Evolutionary conservation across 2,113 vertebrate species (phyloP), one percentile per base, ranked within the genome.

Genomic region (Girardinichthys multiradiatus): DNA sequence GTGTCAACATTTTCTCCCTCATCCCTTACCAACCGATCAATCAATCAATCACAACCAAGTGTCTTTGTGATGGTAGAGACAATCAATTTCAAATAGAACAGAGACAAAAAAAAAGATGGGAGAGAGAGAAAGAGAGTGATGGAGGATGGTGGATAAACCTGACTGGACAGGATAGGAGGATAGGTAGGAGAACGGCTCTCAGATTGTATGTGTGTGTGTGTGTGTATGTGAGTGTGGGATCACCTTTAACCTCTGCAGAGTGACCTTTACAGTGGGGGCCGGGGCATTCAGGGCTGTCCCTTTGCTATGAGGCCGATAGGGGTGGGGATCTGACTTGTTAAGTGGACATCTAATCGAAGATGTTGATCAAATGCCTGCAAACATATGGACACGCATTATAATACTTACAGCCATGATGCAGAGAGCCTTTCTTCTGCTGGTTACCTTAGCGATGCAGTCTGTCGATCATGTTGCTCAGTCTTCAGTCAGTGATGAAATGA

Each of bases 11-110:
- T 87, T 85, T 91, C 91, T 92, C 92, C 91, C 89, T 92, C 89
- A 90, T 91, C 91, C 86, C 81, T 86, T 87, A 88, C 86, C 24
- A n/a, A 45, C 42, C 42, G 42, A 45, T 19, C 90, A 84, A 91
- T 91, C 89, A 92, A 93, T 94, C 93, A 95, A 95, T 95, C 93
- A 92, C 90, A 94, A 92, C 89, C 93, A 94, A 94, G 95, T 95
- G 94, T 95, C 95, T 95, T 95, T 95, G 93, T 95, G 94, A 94
- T 95, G 91, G 92, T 94, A 92, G 93, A 93, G 95, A 95, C 95
- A 95, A 95, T 95, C 94, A 95, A 93, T 94, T 94, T 93, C 93
- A 91, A 91, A 92, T 91, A 88, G 89, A 91, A 87, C 84, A 90
- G 85, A 92, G 89, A 90, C 87, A 85, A 89, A 86, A 82, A 72